Evolutionary conservation across 2,113 vertebrate genomes (phyloP).

Genomic region (Struthidea cinerea): DNA sequence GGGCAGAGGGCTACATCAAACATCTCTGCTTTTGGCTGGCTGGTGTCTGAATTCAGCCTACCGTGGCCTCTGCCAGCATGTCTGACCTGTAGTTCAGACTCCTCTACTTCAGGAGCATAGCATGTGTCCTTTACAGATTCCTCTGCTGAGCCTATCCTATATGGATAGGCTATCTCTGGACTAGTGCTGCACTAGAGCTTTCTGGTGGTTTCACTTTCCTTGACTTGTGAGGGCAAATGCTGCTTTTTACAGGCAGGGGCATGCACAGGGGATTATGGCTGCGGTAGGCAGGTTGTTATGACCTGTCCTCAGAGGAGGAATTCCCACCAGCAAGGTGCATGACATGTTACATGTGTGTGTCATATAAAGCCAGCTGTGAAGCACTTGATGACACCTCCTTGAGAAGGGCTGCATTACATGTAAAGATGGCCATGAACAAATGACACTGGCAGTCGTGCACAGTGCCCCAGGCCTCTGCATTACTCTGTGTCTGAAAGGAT

Average conservation of each 20-base stretch:
- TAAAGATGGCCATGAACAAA: background rate
- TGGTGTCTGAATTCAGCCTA: background rate
- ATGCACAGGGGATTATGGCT: background rate
- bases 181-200: background rate
- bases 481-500: background rate
- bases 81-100: background rate
- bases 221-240: background rate
- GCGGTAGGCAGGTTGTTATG: fast-evolving
- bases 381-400: background rate
- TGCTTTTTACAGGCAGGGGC: background rate
- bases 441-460: background rate
- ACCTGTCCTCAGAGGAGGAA: background rate
- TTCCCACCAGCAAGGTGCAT: background rate
- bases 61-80: background rate
- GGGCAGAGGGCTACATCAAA: background rate
- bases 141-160: background rate
- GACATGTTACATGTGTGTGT: background rate
- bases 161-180: background rate
- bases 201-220: background rate
- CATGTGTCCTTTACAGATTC: background rate
- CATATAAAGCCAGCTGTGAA: background rate
- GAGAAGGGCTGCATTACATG: background rate
- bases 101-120: background rate
- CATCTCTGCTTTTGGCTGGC: background rate
- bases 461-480: fast-evolving